Percentiles rank a stretch among this genome's conserved stretches.
Evolutionary conservation across 2,797 vertebrate species (phyloP).

Genomic region (Pangasius larnaudii): DNA sequence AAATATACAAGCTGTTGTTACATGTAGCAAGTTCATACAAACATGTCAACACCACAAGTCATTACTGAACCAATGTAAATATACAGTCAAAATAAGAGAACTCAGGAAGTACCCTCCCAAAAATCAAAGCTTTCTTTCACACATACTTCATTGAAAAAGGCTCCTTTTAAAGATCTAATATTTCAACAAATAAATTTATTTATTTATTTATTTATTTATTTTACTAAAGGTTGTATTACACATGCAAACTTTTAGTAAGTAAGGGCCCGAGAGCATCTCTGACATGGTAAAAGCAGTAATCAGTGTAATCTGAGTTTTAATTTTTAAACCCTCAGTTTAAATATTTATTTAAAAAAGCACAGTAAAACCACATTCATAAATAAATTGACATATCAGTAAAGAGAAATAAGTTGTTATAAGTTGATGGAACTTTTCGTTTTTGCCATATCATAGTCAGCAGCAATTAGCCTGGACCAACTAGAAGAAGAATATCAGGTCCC

Average conservation of each 20-base stretch:
- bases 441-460: not conserved
- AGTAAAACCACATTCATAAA: not conserved
- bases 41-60: not conserved
- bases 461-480: not conserved
- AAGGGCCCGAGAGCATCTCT: not conserved
- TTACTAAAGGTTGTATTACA: not conserved
- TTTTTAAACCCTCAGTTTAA: too few species aligned
- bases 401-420: not conserved
- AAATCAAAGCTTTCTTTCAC: not conserved
- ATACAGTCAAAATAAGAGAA: not conserved
- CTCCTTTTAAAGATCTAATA: not conserved
- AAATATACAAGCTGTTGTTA: conserved; percentile 33
- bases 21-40: conserved; percentile 7
- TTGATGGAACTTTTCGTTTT: not conserved
- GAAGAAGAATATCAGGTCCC: not conserved
- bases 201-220: not conserved
- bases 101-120: not conserved
- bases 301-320: not conserved
- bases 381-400: not conserved
- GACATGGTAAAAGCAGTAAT: not conserved
- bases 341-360: too few species aligned
- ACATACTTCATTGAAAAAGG: not conserved
- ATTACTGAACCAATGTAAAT: not conserved
- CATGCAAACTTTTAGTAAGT: not conserved
- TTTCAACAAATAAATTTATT: too few species aligned